These are phyloP conservation scores for Danio kyathit DNA, from an alignment of 2,797 vertebrate species.

Conservation along the genomic window DNA sequence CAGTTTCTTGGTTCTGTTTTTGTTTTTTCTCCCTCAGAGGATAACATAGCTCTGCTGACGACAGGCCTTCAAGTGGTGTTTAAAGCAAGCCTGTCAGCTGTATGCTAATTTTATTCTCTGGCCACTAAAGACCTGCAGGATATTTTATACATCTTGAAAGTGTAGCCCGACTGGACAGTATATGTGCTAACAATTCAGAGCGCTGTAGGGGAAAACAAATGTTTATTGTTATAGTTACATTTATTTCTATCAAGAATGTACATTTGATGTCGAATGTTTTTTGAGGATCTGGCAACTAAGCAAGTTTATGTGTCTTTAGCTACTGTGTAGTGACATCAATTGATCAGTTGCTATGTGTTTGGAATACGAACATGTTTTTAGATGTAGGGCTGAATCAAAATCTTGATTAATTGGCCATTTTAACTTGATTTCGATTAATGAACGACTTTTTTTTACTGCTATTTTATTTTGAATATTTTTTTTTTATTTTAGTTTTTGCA, in stretches of 20 bases:
- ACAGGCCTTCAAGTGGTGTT: background rate
- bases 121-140: slow-evolving; percentile 6
- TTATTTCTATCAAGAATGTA: background rate
- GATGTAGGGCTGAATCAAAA: no score
- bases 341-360: background rate
- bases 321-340: no score
- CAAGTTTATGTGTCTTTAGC: no score
- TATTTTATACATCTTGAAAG: slow-evolving; percentile 33
- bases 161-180: slow-evolving; percentile 17
- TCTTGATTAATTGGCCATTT: no score
- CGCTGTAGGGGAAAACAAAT: background rate
- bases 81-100: slow-evolving; percentile 1
- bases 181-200: background rate
- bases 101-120: slow-evolving; percentile 12
- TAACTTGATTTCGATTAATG: no score
- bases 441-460: no score
- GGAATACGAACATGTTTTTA: background rate
- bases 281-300: no score
- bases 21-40: background rate
- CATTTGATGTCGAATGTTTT: background rate
- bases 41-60: background rate
- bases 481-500: no score
- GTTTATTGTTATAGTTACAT: background rate
- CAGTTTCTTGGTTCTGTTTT: no score
- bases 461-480: no score